Conservation (phyloP, 2,113 vertebrate genomes). For the Alligator mississippiensis region DNA sequence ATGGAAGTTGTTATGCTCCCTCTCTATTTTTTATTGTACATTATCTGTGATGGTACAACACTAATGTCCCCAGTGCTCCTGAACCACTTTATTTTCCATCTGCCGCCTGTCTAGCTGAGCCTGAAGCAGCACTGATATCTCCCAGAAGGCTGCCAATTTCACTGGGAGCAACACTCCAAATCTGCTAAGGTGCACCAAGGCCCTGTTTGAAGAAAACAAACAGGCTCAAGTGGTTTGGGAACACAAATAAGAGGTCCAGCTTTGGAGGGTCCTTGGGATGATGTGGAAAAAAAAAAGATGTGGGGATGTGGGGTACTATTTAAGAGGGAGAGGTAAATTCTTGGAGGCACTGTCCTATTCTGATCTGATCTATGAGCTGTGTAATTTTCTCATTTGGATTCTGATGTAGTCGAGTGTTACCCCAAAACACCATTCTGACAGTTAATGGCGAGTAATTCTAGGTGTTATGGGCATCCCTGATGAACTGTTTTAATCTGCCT, state of each 20-base stretch:
- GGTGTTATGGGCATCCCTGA: not conserved
- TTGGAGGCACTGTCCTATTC: not conserved
- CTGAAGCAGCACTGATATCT: not conserved
- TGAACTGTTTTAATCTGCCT: not conserved
- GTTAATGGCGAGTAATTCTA: not conserved
- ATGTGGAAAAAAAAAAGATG: not conserved
- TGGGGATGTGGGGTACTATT: not conserved
- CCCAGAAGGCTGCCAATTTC: not conserved
- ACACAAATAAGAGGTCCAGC: not conserved
- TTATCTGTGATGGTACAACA: not conserved
- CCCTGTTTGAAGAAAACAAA: accelerated
- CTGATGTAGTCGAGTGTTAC: not conserved
- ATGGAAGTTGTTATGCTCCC: not conserved
- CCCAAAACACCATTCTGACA: not conserved
- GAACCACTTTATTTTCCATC: not conserved
- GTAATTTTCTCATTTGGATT: not conserved
- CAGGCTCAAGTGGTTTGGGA: not conserved
- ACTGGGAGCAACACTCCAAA: not conserved
- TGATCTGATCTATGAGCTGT: not conserved
- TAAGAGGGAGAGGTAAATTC: not conserved
- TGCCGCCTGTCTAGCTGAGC: not conserved
- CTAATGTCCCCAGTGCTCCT: not conserved
- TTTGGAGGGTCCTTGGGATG: not conserved
- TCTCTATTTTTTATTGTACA: not conserved
- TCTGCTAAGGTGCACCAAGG: not conserved